These are phyloP conservation scores for Brienomyrus longianalis DNA, from an alignment of 2,113 vertebrate genomes.

Conservation along the genomic window DNA sequence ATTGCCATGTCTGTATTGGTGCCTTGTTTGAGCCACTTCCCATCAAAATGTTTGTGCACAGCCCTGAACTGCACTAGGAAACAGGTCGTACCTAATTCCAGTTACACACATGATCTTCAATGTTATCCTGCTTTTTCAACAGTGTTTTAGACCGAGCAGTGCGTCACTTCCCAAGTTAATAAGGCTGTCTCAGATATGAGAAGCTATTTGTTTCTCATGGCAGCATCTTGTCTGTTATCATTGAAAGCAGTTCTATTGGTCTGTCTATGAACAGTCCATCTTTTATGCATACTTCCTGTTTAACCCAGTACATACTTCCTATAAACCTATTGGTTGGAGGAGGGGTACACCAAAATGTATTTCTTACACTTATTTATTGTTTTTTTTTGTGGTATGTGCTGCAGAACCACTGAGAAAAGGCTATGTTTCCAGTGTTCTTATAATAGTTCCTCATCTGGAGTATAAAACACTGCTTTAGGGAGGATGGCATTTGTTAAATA, in stretches of 20 bases:
- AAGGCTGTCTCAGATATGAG: background rate
- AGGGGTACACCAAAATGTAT: background rate
- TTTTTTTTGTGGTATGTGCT: background rate
- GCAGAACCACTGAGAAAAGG: background rate
- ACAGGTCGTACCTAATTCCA: background rate
- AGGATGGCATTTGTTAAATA: background rate
- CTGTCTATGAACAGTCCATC: background rate
- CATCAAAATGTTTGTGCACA: background rate
- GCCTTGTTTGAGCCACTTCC: too few species aligned
- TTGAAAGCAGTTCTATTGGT: background rate
- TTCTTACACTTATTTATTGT: background rate
- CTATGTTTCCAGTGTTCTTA: background rate
- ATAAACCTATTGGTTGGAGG: background rate
- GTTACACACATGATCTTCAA: background rate
- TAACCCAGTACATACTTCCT: background rate
- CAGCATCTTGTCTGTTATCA: background rate
- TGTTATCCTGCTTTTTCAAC: background rate
- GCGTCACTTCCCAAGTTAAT: background rate
- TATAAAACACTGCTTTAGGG: background rate
- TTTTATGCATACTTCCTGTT: background rate
- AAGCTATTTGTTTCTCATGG: background rate
- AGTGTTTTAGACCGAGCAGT: background rate
- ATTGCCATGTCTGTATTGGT: background rate
- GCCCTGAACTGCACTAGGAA: background rate
- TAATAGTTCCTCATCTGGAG: background rate